Base-by-base conservation (phyloP, 2,888 invertebrate species). In the Noctuana brunneofusca region DNA sequence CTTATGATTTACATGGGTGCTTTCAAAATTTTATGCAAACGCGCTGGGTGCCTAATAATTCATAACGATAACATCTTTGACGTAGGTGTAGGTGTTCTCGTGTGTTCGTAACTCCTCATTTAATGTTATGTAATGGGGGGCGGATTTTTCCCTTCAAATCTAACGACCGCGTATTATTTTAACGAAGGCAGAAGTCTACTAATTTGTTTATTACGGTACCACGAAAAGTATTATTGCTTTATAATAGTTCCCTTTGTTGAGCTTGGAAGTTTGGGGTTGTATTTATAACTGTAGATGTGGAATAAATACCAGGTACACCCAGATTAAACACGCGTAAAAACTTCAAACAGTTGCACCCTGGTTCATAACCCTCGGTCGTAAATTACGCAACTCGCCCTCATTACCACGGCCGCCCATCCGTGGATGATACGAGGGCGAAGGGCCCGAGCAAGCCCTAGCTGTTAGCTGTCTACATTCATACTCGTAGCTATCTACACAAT, bases 351-450 rank as follows among this genome's bases (percentile, higher is more conserved):
- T 81, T 84, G 83, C 82, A 81, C 79, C 79, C 72, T 71, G 75
- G 82, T 78, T 82, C 80, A 75, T 76, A 81, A 74, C 75, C 78
- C 77, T 75, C 67, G 72, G 73, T 78, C 79, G 84, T 86, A 83
- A 86, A 85, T 86, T 87, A 83, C 86, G 80, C 79, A 85, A 78
- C 78, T 86, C 83, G 75, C 88, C 88, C 89, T 89, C 89, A 86
- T 89, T 89, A 89, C 84, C 69, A 82, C 72, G 79, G 79, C 77
- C 79, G 75, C 75, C 86, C 86, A 84, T 78, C 87, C 88, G 81
- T 86, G 74, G 83, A 79, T 81, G 84, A 85, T 78, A 76, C 79
- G 82, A 74, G 84, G 83, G 83, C 50, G 58, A 64, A 65, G 64
- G 64, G 64, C 58, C 14, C 63, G 22, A 54, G 57, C 60, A 58